A percentile compares a stretch with the other conserved stretches of the same genome.
phyloP scores from a whole-genome alignment of 2,888 invertebrate species.

The Platynereis dumerilii region DNA sequence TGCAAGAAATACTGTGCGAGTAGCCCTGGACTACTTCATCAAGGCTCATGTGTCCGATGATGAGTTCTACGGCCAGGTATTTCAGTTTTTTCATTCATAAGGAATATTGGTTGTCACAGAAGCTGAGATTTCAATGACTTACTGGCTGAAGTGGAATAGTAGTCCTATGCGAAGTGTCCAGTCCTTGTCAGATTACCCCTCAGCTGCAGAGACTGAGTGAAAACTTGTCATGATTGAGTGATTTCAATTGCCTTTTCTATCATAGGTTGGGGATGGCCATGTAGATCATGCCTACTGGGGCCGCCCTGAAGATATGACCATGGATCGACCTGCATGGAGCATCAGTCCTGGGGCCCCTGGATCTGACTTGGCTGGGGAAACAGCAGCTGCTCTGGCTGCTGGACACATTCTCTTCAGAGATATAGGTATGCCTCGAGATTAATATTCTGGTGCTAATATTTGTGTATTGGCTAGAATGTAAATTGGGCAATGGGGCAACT shows the following conservation, averaged over 20 bases:
- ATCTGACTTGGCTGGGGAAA: constrained; percentile 70
- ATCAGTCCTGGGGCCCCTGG: constrained; percentile 69
- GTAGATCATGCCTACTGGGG: constrained; percentile 72
- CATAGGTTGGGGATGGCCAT: constrained; percentile 63
- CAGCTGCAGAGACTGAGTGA: too few species aligned
- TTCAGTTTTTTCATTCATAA: too few species aligned
- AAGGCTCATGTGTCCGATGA: constrained; percentile 58
- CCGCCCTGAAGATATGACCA: constrained; percentile 69
- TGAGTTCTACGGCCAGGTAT: constrained; percentile 36
- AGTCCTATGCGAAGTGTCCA: too few species aligned
- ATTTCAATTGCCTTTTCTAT: too few species aligned
- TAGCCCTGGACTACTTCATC: constrained; percentile 71
- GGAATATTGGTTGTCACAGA: too few species aligned
- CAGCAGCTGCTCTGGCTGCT: constrained; percentile 69
- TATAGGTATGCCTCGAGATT: constrained; percentile 36
- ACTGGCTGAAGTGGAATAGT: too few species aligned
- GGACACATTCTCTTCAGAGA: constrained; percentile 65
- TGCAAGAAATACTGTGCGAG: constrained; percentile 63
- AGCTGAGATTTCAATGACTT: too few species aligned
- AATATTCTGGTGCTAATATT: too few species aligned
- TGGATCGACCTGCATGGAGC: constrained; percentile 68
- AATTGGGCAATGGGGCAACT: too few species aligned
- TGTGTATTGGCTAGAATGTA: too few species aligned
- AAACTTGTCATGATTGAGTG: too few species aligned
- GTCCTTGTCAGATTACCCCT: too few species aligned